A percentile compares a stretch with the other conserved stretches of the same genome.
Evolutionary conservation across 2,888 invertebrate genomes (phyloP).

Genomic region (Macrosiphum euphorbiae): DNA sequence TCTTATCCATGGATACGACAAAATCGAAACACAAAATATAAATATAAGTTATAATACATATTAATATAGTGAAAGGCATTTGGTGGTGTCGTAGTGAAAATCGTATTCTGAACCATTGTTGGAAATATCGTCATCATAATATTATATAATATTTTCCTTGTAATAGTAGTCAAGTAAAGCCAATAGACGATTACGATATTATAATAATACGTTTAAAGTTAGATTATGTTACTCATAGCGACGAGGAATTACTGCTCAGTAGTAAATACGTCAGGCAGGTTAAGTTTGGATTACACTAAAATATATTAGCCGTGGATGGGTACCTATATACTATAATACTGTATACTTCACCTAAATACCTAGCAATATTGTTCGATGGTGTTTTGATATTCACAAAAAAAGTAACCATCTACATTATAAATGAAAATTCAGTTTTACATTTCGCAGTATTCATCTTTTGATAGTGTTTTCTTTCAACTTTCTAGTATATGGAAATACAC

Average conservation of each 20-base stretch:
- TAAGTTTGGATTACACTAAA: constrained; percentile 1
- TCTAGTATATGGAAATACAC: too few relatives aligned
- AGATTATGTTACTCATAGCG: neutral
- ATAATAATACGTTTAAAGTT: neutral
- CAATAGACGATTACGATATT: neutral
- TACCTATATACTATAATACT: neutral
- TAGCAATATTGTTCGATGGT: neutral
- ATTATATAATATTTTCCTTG: neutral
- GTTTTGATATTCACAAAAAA: neutral
- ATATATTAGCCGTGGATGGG: neutral
- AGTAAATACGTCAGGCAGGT: neutral
- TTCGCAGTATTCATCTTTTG: neutral
- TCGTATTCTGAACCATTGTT: neutral
- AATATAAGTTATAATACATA: neutral
- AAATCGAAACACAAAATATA: neutral
- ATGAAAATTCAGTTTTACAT: neutral
- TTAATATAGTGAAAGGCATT: neutral
- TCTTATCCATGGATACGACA: neutral
- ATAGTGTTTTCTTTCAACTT: neutral
- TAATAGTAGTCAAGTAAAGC: neutral
- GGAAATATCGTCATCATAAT: neutral
- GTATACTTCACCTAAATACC: neutral
- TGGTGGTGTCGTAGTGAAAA: neutral
- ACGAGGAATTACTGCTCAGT: neutral
- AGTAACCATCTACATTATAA: neutral